Evolutionary conservation across 2,113 vertebrate genomes (phyloP), one percentile per base, ranked within the genome.

Genomic region (Lanius collurio): DNA sequence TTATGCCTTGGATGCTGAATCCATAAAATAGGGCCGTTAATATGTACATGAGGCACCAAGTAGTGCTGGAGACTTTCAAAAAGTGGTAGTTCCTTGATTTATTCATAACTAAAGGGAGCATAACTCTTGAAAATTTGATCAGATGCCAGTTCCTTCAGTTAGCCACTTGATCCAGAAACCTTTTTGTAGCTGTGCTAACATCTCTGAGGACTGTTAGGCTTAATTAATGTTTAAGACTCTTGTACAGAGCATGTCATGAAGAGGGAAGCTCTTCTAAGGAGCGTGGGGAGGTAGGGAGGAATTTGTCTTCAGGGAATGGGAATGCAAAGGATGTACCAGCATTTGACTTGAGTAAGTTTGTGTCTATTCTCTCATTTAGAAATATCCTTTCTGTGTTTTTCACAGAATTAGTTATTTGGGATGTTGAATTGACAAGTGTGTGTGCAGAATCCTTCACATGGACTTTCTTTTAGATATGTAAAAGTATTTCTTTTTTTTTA

Each of bases 41-140:
- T 82, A 42, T 16, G n/a, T 87, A 35, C 33, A 28, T 10, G 24
- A 93, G 59, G 60, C 85, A 81, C 86, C 50, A 44, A 63, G 77
- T 27, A 65, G 47, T 64, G 79, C 93, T 47, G 31, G 84, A 88
- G 92, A 52, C 92, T 89, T 89, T 39, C 9, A 90, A 39, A 96
- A 90, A 2, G 69, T 53, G 86, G 1, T 92, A 84, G 90, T 96
- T 90, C 80, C 69, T 83, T 94, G 62, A 89, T 86, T 96, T 95
- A 93, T 97, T 95, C 86, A 96, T 96, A 90, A 94, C n/a, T n/a
- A n/a, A n/a, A 73, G 73, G 79, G 85, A 94, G 80, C 23, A 7
- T 56, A 93, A 93, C 86, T 94, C 80, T 35, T 96, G 80, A 93
- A 96, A 96, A 89, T 95, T 96, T 96, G 88, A 97, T 96, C 94